phyloP scores from a whole-genome alignment of 2,888 invertebrate species.

The Molanna angustata region DNA sequence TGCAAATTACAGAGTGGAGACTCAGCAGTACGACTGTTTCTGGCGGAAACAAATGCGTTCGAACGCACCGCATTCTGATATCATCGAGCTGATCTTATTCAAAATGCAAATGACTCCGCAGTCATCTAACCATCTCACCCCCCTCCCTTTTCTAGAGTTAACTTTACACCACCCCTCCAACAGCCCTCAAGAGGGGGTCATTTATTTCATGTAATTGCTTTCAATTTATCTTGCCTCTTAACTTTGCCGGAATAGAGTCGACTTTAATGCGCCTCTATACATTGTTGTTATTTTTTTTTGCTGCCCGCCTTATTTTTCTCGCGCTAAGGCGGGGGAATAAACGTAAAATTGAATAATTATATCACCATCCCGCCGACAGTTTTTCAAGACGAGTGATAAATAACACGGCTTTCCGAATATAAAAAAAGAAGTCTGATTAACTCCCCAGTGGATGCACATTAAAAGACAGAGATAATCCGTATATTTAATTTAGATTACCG shows the following conservation, averaged over 20 bases:
- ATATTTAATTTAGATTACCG: conserved; percentile 15
- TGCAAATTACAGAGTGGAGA: neutral
- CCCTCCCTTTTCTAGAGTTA: conserved; percentile 16
- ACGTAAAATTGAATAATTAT: conserved; percentile 32
- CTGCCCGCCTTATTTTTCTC: conserved; percentile 17
- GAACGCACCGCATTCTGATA: conserved; percentile 21
- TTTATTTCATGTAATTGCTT: conserved; percentile 33
- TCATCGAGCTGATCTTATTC: conserved; percentile 28
- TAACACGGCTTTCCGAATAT: conserved; percentile 23
- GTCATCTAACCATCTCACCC: conserved; percentile 7
- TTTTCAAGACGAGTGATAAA: conserved; percentile 26
- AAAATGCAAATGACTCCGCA: conserved; percentile 31
- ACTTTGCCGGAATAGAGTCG: conserved; percentile 28
- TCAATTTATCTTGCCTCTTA: conserved; percentile 33
- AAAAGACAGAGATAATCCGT: conserved; percentile 13
- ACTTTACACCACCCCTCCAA: conserved; percentile 9
- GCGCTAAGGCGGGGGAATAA: conserved; percentile 23
- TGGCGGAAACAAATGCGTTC: conserved; percentile 21
- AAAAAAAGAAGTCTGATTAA: conserved; percentile 16
- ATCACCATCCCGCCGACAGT: conserved; percentile 21
- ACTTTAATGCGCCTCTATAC: conserved; percentile 24
- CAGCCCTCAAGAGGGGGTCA: conserved; percentile 23
- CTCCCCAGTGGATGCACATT: conserved; percentile 8
- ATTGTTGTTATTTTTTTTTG: conserved; percentile 27
- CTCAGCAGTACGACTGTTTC: conserved; percentile 3